Percentiles rank a stretch among this genome's conserved stretches.
These are phyloP conservation scores for Drosophila obscura DNA, from an alignment of 1,140 invertebrate genomes.

Conservation along the genomic window DNA sequence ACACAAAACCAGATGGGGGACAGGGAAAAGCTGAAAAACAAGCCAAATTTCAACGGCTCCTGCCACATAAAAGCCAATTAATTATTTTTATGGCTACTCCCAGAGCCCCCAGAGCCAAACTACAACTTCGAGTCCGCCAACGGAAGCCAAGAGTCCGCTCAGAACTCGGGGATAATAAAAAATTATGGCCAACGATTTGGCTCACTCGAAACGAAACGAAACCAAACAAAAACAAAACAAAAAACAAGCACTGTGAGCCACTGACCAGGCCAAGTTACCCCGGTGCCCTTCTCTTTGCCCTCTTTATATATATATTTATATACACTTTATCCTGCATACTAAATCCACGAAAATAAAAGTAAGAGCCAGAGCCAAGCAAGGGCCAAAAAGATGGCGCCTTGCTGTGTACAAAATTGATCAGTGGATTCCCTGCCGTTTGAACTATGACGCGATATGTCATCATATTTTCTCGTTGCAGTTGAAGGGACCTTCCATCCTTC, in stretches of 20 bases:
- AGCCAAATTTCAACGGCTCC: conserved; percentile 75
- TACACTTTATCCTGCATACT: conserved; percentile 14
- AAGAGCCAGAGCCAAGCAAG: conserved; percentile 41
- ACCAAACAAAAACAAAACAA: conserved; percentile 26
- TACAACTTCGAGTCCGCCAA: conserved; percentile 43
- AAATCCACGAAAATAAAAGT: conserved; percentile 42
- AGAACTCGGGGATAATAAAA: conserved; percentile 66
- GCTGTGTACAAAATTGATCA: conserved; percentile 84
- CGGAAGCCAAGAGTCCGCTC: conserved; percentile 59
- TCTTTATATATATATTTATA: conserved; percentile 8
- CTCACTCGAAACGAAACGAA: conserved; percentile 60
- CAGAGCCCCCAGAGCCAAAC: conserved; percentile 19
- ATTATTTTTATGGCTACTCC: conserved; percentile 79
- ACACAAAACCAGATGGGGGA: neutral
- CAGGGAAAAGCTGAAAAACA: conserved; percentile 32
- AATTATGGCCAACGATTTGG: conserved; percentile 78
- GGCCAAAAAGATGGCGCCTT: conserved; percentile 82
- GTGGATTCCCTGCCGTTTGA: conserved; percentile 84
- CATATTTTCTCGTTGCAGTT: conserved; percentile 78
- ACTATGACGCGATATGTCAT: conserved; percentile 84
- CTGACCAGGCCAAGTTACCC: conserved; percentile 53
- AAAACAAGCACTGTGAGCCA: conserved; percentile 38
- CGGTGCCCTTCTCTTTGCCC: neutral
- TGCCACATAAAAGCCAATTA: conserved; percentile 81
- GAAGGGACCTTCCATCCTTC: neutral